Percentiles rank a stretch among this genome's conserved stretches.
phyloP scores from a whole-genome alignment of 2,797 vertebrate genomes.

The Thamnophis elegans region DNA sequence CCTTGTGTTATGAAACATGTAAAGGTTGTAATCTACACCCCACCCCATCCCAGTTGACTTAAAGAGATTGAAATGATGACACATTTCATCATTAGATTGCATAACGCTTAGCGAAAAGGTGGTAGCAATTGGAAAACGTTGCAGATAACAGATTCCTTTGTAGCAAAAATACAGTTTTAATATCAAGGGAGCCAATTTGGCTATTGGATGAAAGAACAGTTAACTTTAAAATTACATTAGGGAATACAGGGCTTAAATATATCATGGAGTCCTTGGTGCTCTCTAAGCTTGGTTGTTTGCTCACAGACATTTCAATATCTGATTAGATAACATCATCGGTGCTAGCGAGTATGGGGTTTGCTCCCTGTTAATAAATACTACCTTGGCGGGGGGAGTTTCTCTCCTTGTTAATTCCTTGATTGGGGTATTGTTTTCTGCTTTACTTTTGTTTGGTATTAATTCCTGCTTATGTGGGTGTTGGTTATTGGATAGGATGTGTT shows the following conservation, averaged over 20 bases:
- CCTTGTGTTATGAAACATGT: background rate
- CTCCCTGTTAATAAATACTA: background rate
- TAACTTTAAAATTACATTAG: background rate
- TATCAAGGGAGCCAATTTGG: conserved; percentile 9
- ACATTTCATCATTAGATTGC: background rate
- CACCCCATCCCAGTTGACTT: background rate
- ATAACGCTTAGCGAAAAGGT: conserved; percentile 20
- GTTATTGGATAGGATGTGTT: background rate
- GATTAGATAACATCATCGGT: background rate
- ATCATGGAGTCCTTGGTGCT: background rate
- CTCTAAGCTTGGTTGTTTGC: background rate
- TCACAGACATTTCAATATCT: background rate
- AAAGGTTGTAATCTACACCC: background rate
- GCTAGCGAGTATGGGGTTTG: background rate
- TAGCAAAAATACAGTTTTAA: conserved; percentile 41
- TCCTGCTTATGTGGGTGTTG: background rate
- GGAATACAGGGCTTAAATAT: conserved; percentile 25
- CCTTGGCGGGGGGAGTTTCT: background rate
- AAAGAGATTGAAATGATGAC: background rate
- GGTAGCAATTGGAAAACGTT: conserved; percentile 34
- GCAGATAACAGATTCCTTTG: conserved; percentile 31
- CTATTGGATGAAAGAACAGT: background rate
- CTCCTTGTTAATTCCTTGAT: background rate
- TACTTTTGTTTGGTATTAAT: background rate
- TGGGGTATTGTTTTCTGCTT: background rate